A percentile compares a stretch with the other conserved stretches of the same genome.
Evolutionary conservation across 1,140 invertebrate genomes (phyloP).

Genomic region (Drosophila malerkotliana): DNA sequence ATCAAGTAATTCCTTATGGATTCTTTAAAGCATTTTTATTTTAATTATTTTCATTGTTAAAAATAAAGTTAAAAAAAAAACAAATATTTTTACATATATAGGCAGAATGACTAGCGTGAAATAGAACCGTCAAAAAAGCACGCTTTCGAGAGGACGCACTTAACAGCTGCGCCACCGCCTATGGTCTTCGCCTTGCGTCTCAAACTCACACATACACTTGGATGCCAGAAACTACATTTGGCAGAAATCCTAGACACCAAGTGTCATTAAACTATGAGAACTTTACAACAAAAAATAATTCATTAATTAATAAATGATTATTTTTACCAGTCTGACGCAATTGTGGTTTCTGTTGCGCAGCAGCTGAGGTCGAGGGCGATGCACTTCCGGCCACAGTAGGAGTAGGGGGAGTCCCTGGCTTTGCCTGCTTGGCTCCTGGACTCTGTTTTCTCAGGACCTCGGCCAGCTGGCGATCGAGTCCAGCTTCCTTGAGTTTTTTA

Average conservation of each 20-base stretch:
- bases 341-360: constrained; percentile 25
- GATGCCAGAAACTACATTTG: neutral
- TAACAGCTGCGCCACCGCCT: constrained; percentile 28
- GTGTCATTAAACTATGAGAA: neutral
- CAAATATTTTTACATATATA: neutral
- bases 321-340: constrained; percentile 53
- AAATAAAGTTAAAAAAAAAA: neutral
- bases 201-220: constrained; percentile 11
- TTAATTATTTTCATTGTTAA: neutral
- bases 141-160: neutral
- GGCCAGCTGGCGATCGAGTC: constrained; percentile 68
- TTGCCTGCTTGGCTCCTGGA: constrained; percentile 6
- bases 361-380: constrained; percentile 6
- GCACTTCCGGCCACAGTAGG: neutral
- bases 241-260: neutral
- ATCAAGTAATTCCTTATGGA: too few species aligned
- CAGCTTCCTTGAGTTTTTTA: constrained; percentile 66
- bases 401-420: neutral
- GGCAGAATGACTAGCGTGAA: constrained; percentile 4
- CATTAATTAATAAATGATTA: neutral
- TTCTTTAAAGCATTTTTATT: too few species aligned
- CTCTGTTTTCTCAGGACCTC: constrained; percentile 65
- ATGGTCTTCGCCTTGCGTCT: neutral
- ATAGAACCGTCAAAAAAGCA: constrained; percentile 3
- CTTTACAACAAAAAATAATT: neutral